Conservation (phyloP, 2,113 vertebrate species). For the Cebidichthys violaceus region DNA sequence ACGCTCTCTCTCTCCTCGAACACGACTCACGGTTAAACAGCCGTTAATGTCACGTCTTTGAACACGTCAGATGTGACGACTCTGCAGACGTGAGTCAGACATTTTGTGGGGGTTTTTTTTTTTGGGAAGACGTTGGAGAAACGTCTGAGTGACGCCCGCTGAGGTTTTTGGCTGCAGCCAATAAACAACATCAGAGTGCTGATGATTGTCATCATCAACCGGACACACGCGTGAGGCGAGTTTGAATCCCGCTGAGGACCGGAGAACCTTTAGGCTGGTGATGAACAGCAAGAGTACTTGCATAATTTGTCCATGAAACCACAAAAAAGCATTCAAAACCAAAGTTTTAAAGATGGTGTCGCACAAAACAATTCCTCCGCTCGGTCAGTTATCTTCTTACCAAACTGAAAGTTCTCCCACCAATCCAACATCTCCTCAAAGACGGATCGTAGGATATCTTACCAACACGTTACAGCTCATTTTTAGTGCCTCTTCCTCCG, state of each 20-base stretch:
- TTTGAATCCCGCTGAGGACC: conserved; percentile 28
- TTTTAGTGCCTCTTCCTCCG: no score
- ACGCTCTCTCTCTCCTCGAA: background rate
- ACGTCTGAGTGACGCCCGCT: background rate
- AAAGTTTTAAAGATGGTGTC: no score
- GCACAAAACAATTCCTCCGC: no score
- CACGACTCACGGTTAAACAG: conserved; percentile 9
- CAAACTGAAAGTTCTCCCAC: no score
- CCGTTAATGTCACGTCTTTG: conserved; percentile 11
- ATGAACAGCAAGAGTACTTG: background rate
- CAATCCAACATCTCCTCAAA: no score
- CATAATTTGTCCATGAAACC: no score
- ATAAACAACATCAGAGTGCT: conserved; percentile 47
- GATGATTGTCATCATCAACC: conserved; percentile 21
- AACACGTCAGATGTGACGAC: conserved; percentile 9
- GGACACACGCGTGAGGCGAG: conserved; percentile 11
- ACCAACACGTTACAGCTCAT: no score
- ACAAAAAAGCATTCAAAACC: no score
- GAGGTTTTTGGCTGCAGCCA: background rate
- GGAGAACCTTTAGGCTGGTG: conserved; percentile 10
- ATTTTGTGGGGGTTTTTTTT: conserved; percentile 36
- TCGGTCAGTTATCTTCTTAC: no score
- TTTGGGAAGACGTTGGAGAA: conserved; percentile 21
- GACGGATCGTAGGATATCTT: no score
- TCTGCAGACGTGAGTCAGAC: conserved; percentile 35